A percentile compares a stretch with the other conserved stretches of the same genome.
Conservation (phyloP, 2,888 invertebrate species). For the Cyclophora albipunctata region DNA sequence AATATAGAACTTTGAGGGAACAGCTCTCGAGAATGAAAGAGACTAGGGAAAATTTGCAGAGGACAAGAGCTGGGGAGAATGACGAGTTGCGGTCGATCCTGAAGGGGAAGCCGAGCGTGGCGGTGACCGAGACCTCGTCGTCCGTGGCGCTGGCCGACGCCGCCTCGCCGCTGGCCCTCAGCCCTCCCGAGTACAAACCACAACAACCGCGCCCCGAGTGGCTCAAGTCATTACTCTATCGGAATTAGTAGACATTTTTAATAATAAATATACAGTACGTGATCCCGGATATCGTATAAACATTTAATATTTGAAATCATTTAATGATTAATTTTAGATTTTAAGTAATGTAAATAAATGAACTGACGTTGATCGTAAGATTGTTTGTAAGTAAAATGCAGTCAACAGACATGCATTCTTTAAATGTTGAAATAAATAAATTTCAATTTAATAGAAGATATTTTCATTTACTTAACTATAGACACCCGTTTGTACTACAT, state of each 20-base stretch:
- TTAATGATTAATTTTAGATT: slow-evolving; percentile 23
- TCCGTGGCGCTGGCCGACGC: slow-evolving; percentile 58
- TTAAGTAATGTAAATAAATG: slow-evolving; percentile 49
- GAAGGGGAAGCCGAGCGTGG: slow-evolving; percentile 74
- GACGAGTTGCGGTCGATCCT: slow-evolving; percentile 71
- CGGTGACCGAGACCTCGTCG: slow-evolving; percentile 67
- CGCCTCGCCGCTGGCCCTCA: slow-evolving; percentile 56
- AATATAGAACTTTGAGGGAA: slow-evolving; percentile 84
- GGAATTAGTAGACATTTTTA: slow-evolving; percentile 46
- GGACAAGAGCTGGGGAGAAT: slow-evolving; percentile 62
- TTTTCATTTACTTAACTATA: no score
- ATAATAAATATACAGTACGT: slow-evolving; percentile 10
- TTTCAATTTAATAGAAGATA: slow-evolving; percentile 25
- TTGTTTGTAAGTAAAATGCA: slow-evolving; percentile 59
- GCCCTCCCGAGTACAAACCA: slow-evolving; percentile 58
- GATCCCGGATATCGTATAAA: slow-evolving; percentile 12
- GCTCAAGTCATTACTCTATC: slow-evolving; percentile 63
- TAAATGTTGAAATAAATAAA: slow-evolving; percentile 66
- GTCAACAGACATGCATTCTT: slow-evolving; percentile 51
- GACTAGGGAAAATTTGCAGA: slow-evolving; percentile 80
- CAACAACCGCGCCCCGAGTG: slow-evolving; percentile 61
- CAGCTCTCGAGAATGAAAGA: slow-evolving; percentile 88
- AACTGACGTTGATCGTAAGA: slow-evolving; percentile 56
- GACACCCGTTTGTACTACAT: no score
- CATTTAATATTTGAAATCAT: slow-evolving; percentile 28